Base-by-base conservation (phyloP, 2,888 invertebrate genomes). In the Mystacides longicornis region DNA sequence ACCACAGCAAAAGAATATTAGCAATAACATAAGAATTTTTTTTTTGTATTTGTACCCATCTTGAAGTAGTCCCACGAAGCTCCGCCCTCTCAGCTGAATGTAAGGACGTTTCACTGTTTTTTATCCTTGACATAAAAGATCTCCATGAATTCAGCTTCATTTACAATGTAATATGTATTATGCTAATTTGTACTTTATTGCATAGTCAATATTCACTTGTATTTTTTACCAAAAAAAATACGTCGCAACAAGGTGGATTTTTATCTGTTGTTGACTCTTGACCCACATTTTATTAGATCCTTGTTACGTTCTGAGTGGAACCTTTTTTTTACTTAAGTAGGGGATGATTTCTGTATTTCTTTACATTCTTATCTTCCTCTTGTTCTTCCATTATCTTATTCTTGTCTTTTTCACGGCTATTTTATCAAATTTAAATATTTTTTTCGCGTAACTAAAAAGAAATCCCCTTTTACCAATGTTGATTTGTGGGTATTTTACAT, bases 121-220 rank as follows among this genome's bases (percentile, higher is more conserved):
- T 48, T 48, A 48, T 48, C 48, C 48, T 48, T 23, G 23, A 48
- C 48, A 48, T 48, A 23, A 48, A 48, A 48, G 23, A 23, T 20
- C 37, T n/a, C 23, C 22, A 23, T 48, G 23, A 48, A 23, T 23
- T 48, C 16, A 11, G 48, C 48, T 48, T 48, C 48, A 48, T 48
- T 48, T 23, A 48, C 48, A 48, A 48, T n/a, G 23, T 48, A 23
- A 23, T 48, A 23, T 48, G 48, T 48, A 48, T 48, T 23, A 48
- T 48, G 48, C 48, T 48, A 48, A 48, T 48, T 48, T 23, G 21
- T 16, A 23, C 22, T 48, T 48, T 45, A 45, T 21, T 45, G 45
- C 45, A 20, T 37, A n/a, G 37, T 37, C 37, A 37, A 37, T 37
- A 37, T 37, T n/a, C n/a, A n/a, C n/a, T n/a, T 37, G 37, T 14